Conservation (phyloP, 2,113 vertebrate species). For the Myiopsitta monachus region DNA sequence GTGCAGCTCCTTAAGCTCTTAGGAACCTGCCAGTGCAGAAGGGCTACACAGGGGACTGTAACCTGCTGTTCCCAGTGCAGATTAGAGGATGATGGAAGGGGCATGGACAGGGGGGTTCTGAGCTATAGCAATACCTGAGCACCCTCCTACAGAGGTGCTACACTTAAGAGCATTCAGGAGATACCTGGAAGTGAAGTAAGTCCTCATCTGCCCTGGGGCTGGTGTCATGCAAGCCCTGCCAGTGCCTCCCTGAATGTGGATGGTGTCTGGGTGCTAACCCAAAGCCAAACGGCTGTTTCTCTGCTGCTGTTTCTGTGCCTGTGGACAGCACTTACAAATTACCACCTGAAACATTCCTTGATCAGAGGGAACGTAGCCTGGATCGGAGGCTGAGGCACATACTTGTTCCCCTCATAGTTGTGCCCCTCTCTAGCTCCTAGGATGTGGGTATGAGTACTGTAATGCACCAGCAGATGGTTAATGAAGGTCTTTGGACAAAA, state of each 20-base stretch:
- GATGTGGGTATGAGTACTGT: background rate
- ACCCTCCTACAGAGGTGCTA: background rate
- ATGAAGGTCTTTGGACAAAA: background rate
- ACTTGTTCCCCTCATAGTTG: background rate
- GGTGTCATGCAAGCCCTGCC: background rate
- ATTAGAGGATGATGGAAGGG: background rate
- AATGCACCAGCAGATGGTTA: background rate
- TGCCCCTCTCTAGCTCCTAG: background rate
- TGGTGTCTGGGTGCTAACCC: background rate
- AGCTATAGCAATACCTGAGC: background rate
- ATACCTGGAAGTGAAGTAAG: background rate
- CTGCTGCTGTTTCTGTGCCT: background rate
- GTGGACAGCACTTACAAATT: background rate
- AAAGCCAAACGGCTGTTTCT: background rate
- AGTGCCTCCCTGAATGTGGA: background rate
- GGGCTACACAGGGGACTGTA: background rate
- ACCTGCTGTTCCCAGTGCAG: background rate
- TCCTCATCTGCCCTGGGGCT: background rate
- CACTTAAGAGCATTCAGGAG: background rate
- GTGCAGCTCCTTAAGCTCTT: accelerated
- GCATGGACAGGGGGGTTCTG: accelerated
- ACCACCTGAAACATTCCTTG: background rate
- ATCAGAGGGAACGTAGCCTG: background rate
- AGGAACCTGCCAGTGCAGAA: background rate
- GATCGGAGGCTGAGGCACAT: background rate